A percentile compares a stretch with the other conserved stretches of the same genome.
phyloP scores from a whole-genome alignment of 2,888 invertebrate species.

The Chrysotoxum bicinctum region DNA sequence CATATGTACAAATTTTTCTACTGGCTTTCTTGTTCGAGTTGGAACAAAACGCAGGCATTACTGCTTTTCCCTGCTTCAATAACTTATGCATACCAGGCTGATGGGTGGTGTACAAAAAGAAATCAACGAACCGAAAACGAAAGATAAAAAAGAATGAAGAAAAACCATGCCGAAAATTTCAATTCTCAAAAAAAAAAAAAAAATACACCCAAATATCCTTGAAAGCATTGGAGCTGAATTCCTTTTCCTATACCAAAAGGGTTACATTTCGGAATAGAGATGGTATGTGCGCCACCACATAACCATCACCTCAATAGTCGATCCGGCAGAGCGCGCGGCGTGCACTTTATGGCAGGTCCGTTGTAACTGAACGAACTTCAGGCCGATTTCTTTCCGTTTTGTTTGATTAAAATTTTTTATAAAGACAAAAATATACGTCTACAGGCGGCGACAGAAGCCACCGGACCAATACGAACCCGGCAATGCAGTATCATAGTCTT shows the following conservation, averaged over 20 bases:
- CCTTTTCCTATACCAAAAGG: constrained; percentile 60
- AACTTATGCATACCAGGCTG: constrained; percentile 44
- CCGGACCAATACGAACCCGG: constrained; percentile 60
- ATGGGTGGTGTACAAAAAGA: constrained; percentile 47
- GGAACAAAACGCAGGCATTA: neutral
- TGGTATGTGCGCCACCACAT: constrained; percentile 7
- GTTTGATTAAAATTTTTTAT: constrained; percentile 46
- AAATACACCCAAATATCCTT: constrained; percentile 55
- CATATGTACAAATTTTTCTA: neutral
- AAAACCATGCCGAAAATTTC: constrained; percentile 47
- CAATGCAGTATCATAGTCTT: constrained; percentile 50
- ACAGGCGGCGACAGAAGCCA: constrained; percentile 32
- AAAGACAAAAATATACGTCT: constrained; percentile 56
- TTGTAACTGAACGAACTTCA: constrained; percentile 55
- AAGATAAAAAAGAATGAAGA: constrained; percentile 63
- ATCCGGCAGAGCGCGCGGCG: constrained; percentile 35
- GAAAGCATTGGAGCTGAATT: constrained; percentile 71
- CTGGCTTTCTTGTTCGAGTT: neutral
- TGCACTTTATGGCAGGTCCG: constrained; percentile 23
- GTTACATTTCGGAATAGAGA: constrained; percentile 48
- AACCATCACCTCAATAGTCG: neutral
- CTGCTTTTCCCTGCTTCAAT: constrained; percentile 30
- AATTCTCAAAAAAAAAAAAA: constrained; percentile 35
- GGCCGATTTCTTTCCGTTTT: constrained; percentile 56
- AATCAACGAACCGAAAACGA: constrained; percentile 69